Evolutionary conservation across 2,113 vertebrate species (phyloP).

Genomic region (Pelvicachromis taeniatus): DNA sequence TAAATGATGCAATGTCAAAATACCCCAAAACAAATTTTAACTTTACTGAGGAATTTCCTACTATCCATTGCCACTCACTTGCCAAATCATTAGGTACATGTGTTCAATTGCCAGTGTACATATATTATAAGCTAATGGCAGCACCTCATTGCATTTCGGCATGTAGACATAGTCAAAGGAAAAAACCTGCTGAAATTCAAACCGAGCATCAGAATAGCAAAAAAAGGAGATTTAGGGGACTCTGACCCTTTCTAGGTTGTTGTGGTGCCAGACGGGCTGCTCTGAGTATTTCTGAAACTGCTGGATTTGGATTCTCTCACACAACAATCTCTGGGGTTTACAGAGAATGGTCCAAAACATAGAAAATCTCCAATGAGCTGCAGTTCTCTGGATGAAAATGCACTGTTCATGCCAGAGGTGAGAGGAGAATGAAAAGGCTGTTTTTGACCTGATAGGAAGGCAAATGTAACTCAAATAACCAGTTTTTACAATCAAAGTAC

Average conservation of each 20-base stretch:
- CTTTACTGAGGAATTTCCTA: not conserved
- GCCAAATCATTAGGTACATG: not conserved
- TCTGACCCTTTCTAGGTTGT: not conserved
- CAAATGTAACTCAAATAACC: not conserved
- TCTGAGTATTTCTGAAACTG: not conserved
- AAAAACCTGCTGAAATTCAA: not conserved
- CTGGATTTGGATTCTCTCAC: not conserved
- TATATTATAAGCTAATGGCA: not conserved
- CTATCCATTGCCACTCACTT: not conserved
- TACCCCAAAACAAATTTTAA: not conserved
- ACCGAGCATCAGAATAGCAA: not conserved
- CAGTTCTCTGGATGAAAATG: not conserved
- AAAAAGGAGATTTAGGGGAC: not conserved
- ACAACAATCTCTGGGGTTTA: not conserved
- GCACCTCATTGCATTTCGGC: not conserved
- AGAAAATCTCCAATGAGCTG: not conserved
- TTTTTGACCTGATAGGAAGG: accelerated
- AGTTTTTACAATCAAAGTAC: not conserved
- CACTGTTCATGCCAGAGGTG: not conserved
- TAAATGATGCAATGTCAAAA: not conserved
- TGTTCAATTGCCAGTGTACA: not conserved
- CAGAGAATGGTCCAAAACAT: not conserved
- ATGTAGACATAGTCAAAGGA: not conserved
- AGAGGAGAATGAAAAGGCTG: not conserved
- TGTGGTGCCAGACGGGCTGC: not conserved